These are phyloP conservation scores for Spatula clypeata DNA, from an alignment of 2,797 vertebrate species.

Conservation along the genomic window DNA sequence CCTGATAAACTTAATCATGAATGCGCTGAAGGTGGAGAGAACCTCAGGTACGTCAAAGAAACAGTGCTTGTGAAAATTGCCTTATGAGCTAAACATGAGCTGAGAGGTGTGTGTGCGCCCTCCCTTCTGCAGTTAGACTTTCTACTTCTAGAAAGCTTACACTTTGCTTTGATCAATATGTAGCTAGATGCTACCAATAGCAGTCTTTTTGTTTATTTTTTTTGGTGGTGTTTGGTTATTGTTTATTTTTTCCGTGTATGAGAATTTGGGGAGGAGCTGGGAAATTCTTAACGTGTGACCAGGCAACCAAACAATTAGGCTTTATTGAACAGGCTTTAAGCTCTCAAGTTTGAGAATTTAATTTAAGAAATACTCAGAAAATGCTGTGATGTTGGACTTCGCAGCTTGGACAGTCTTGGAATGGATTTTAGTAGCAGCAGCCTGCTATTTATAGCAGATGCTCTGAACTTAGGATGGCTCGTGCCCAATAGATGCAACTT, in stretches of 20 bases:
- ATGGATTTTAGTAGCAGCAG: neutral
- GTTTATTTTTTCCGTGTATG: rapidly evolving
- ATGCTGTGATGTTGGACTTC: neutral
- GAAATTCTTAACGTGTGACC: neutral
- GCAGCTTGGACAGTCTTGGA: neutral
- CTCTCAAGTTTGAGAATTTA: neutral
- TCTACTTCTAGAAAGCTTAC: neutral
- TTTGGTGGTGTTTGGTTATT: neutral
- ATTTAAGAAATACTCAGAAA: neutral
- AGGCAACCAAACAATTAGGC: neutral
- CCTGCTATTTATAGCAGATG: neutral
- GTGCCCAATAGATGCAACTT: neutral
- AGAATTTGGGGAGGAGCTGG: neutral
- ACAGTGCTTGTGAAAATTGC: neutral
- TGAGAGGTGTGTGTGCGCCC: neutral
- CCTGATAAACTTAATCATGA: constrained; percentile 92
- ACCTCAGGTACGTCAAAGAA: constrained; percentile 89
- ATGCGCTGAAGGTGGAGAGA: constrained; percentile 95
- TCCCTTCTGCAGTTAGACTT: neutral
- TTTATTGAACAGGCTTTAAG: neutral
- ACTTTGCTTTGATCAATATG: neutral
- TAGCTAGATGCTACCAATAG: neutral
- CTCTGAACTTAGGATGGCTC: neutral
- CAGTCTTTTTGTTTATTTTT: neutral
- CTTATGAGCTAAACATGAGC: neutral